phyloP scores from a whole-genome alignment of 1,140 invertebrate species.

The Tetraneura akinire region DNA sequence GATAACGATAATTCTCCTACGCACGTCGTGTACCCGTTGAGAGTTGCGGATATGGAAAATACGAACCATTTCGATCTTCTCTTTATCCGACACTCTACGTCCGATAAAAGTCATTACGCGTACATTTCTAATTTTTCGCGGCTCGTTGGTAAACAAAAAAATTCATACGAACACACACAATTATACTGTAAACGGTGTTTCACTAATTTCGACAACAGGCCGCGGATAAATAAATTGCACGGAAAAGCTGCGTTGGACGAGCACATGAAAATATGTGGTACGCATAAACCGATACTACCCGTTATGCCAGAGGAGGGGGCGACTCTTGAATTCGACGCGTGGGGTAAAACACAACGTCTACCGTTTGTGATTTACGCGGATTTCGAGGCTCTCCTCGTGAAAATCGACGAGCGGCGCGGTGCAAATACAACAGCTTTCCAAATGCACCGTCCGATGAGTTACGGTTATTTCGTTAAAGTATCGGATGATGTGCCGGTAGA shows the following conservation, averaged over 20 bases:
- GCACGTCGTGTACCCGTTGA: no score
- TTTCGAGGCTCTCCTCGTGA: no score
- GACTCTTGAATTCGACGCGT: no score
- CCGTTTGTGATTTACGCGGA: no score
- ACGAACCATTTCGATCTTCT: background rate
- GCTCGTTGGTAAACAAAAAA: background rate
- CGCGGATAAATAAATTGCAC: background rate
- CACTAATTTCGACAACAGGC: background rate
- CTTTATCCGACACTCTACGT: background rate
- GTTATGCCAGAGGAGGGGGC: no score
- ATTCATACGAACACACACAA: background rate
- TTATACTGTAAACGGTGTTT: constrained; percentile 24
- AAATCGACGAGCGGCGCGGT: no score
- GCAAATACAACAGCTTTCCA: background rate
- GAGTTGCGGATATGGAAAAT: background rate
- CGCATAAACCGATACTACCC: background rate
- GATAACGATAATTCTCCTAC: background rate
- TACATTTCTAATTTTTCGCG: background rate
- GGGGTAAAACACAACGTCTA: no score
- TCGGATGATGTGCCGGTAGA: background rate
- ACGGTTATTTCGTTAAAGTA: background rate
- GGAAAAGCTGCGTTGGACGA: background rate
- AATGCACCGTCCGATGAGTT: background rate
- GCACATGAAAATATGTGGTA: background rate
- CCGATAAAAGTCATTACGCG: background rate